Evolutionary conservation across 2,113 vertebrate genomes (phyloP).

Genomic region (Paracanthobrama guichenoti): DNA sequence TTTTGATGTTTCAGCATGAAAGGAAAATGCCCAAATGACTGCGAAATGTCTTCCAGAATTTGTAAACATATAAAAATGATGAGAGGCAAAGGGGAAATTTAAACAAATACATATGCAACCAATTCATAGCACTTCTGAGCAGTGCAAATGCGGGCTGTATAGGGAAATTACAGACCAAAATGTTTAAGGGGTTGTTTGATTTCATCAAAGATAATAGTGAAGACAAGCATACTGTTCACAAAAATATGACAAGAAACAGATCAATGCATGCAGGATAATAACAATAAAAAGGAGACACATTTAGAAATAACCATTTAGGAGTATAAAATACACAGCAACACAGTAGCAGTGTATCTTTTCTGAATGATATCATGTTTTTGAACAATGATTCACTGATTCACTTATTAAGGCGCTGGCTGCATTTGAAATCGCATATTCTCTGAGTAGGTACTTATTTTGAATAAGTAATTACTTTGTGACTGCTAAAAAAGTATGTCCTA

Average conservation of each 20-base stretch:
- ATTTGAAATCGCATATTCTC: too few species aligned
- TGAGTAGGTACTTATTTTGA: too few species aligned
- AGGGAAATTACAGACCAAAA: background rate
- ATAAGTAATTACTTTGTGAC: too few species aligned
- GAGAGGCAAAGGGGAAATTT: background rate
- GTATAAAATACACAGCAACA: background rate
- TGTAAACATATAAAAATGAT: constrained; percentile 16
- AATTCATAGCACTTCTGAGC: background rate
- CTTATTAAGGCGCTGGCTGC: background rate
- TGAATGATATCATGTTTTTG: background rate
- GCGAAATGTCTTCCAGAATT: background rate
- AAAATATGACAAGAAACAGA: constrained; percentile 5
- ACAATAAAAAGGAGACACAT: background rate
- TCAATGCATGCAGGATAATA: background rate
- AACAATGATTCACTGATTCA: background rate
- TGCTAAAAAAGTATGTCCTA: too few species aligned
- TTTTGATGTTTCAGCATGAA: constrained; percentile 31
- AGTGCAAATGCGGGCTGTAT: background rate
- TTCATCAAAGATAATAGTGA: background rate
- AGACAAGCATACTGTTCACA: background rate
- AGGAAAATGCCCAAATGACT: constrained; percentile 8
- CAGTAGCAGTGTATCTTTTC: background rate
- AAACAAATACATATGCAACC: background rate
- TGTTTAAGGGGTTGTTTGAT: background rate
- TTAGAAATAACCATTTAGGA: background rate